Base-by-base conservation (phyloP, 2,113 vertebrate species). In the Eptesicus fuscus region DNA sequence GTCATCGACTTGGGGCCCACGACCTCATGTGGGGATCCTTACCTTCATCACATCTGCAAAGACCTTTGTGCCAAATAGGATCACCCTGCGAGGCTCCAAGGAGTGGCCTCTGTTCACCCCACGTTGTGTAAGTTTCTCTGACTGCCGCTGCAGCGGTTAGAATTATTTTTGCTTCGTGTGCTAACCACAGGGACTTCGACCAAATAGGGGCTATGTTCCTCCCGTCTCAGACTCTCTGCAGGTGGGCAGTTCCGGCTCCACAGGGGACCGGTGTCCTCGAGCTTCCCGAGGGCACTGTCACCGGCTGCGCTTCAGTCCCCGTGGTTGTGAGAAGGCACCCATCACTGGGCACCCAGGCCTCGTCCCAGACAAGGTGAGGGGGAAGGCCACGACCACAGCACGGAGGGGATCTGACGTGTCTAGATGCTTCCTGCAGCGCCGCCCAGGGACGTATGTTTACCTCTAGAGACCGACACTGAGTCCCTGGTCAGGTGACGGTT, bases 241-340 rank as follows among this genome's bases (percentile, higher is more conserved):
- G 44, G 22, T 25, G 7, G 20, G 71, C 37, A 65, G 51, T 51
- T 70, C 28, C 9, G 53, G 59, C 69, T 28, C 1, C 11, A 9
- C 3, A 1, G 4, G 63, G 69, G 32, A 35, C 67, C 2, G 23
- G 49, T 32, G 1, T 71, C 51, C 69, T 51, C 80, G 5, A 7
- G 44, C 32, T 37, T 53, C 47, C 65, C 18, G 7, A 14, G 1
- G 11, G 22, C 3, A 5, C 35, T 1, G 0, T 56, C 69, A 2
- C 8, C 53, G 11, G 42, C 23, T 42, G n/a, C 8, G 11, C 61
- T 49, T 51, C 9, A 17, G 4, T 56, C 12, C 9, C 47, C 5
- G 2, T 8, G 7, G 25, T 7, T 12, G 1, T 18, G 23, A 30
- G 77, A 32, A 47, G 35, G 37, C 61, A 59, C 28, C 69, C 28